phyloP scores from a whole-genome alignment of 2,797 vertebrate genomes.

The Anabacerthia variegaticeps region DNA sequence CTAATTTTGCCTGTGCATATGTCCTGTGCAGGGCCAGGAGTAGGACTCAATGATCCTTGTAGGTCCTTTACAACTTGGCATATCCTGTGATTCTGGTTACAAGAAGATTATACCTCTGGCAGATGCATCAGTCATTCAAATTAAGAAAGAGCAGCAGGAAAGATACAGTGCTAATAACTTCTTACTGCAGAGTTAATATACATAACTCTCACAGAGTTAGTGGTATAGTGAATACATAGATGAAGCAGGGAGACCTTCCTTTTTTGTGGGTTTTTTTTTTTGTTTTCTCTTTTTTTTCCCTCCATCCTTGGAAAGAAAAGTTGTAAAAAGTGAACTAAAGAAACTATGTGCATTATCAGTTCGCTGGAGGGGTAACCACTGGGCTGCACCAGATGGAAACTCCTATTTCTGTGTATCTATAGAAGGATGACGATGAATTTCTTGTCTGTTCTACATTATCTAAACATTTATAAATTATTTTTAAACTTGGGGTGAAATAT shows the following conservation, averaged over 20 bases:
- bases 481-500: neutral
- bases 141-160: neutral
- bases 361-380: neutral
- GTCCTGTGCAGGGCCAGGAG: neutral
- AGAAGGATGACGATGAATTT: neutral
- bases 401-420: neutral
- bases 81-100: neutral
- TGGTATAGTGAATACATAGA: neutral
- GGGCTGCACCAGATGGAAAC: neutral
- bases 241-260: neutral
- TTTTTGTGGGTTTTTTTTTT: neutral
- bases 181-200: neutral
- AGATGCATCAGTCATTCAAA: neutral
- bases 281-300: fast-evolving
- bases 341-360: neutral
- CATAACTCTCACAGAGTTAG: neutral
- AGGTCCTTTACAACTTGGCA: neutral
- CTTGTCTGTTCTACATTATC: neutral
- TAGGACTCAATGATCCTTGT: neutral
- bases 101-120: neutral
- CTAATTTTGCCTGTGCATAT: neutral
- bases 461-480: neutral
- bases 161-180: neutral
- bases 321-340: neutral
- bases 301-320: neutral